These are phyloP conservation scores for Psettodes erumei DNA, from an alignment of 2,113 vertebrate species.

Conservation along the genomic window DNA sequence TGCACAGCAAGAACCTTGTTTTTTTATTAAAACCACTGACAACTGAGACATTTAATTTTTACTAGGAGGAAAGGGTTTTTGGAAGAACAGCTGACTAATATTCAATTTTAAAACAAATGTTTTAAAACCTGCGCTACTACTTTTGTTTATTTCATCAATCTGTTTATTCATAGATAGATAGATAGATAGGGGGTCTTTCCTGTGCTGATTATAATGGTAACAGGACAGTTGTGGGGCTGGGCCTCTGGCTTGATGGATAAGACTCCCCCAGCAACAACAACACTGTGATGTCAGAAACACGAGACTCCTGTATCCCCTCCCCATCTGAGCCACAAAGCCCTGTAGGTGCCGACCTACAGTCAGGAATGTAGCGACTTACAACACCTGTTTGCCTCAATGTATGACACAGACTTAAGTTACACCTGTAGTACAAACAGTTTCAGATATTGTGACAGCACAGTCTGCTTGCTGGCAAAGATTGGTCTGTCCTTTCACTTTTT, in stretches of 20 bases:
- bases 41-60: constrained; percentile 37
- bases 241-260: constrained; percentile 15
- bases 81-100: constrained; percentile 7
- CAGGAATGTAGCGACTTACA: constrained; percentile 36
- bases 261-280: constrained; percentile 37
- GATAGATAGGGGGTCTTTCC: constrained; percentile 5
- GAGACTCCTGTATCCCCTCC: constrained; percentile 8
- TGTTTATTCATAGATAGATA: constrained; percentile 7
- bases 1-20: background rate
- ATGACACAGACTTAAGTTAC: background rate
- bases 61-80: constrained; percentile 4
- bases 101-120: constrained; percentile 27
- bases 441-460: background rate
- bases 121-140: background rate
- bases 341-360: constrained; percentile 19
- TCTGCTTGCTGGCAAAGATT: background rate
- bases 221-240: background rate
- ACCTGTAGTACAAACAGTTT: background rate
- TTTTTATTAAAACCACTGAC: constrained; percentile 4
- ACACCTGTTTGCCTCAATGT: constrained; percentile 38
- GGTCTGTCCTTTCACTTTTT: background rate
- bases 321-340: constrained; percentile 36
- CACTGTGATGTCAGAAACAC: constrained; percentile 42
- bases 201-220: constrained; percentile 42
- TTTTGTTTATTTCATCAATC: constrained; percentile 26